A percentile compares a stretch with the other conserved stretches of the same genome.
These are phyloP conservation scores for Brachionus paranguensis DNA, from an alignment of 1,140 invertebrate species.

Conservation along the genomic window DNA sequence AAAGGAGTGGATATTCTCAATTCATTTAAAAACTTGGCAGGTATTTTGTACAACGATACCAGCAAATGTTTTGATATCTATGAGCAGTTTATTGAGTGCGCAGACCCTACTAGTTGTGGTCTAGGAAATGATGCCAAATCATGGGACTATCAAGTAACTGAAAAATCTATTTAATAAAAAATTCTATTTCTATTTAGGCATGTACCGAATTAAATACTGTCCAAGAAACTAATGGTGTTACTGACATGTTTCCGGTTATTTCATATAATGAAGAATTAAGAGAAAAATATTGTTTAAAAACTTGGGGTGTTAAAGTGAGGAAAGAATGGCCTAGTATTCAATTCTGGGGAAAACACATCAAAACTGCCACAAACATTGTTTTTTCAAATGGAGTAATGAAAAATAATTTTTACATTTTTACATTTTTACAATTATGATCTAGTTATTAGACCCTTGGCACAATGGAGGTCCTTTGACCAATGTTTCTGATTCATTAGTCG, in stretches of 20 bases:
- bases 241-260: conserved; percentile 74
- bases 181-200: conserved; percentile 44
- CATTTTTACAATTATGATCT: not conserved
- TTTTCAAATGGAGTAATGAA: conserved; percentile 38
- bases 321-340: conserved; percentile 64
- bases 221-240: conserved; percentile 69
- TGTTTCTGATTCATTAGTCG: conserved; percentile 3
- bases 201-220: conserved; percentile 96
- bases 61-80: conserved; percentile 67
- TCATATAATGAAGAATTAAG: conserved; percentile 69
- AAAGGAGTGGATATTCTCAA: conserved; percentile 43
- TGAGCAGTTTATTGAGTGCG: conserved; percentile 46
- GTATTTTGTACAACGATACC: conserved; percentile 69
- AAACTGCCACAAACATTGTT: conserved; percentile 66
- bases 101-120: conserved; percentile 38
- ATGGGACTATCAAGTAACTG: conserved; percentile 47
- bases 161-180: not conserved
- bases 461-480: conserved; percentile 70
- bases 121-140: conserved; percentile 16
- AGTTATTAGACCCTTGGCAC: conserved; percentile 77
- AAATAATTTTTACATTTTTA: not conserved
- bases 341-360: conserved; percentile 77
- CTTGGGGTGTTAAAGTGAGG: conserved; percentile 65
- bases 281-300: conserved; percentile 64
- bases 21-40: conserved; percentile 63